phyloP scores from a whole-genome alignment of 1,140 invertebrate genomes.

The Ectropis grisescens region DNA sequence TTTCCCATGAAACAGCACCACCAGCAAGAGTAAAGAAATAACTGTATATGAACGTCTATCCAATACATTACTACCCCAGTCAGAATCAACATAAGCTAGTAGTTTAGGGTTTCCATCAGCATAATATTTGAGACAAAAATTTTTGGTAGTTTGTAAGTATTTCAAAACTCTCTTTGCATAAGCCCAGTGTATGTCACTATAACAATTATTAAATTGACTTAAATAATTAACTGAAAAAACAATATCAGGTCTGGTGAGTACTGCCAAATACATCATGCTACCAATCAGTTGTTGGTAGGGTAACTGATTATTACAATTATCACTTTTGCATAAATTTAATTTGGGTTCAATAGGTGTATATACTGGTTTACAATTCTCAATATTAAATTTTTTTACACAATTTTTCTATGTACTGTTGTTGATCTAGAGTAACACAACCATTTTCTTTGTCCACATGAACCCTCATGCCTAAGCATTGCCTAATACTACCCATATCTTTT shows the following conservation, averaged over 20 bases:
- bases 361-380: conserved; percentile 6
- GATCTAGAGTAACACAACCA: background rate
- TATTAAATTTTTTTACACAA: background rate
- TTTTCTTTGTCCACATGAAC: background rate
- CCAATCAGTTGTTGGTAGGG: conserved; percentile 8
- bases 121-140: conserved; percentile 4
- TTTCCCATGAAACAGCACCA: no score
- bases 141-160: conserved; percentile 8
- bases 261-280: no score
- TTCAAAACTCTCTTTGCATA: conserved; percentile 3
- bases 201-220: conserved; percentile 14
- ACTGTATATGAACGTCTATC: conserved; percentile 11
- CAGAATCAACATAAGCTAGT: conserved; percentile 9
- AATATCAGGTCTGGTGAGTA: conserved; percentile 13
- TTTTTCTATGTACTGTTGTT: background rate
- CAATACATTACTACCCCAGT: conserved; percentile 5
- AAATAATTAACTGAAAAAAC: conserved; percentile 7
- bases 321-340: conserved; percentile 4
- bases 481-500: no score
- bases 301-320: background rate
- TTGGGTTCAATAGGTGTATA: conserved; percentile 8
- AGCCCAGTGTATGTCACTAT: conserved; percentile 4
- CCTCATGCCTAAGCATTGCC: background rate
- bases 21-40: conserved; percentile 8
- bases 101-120: conserved; percentile 2